Evolutionary conservation across 2,888 invertebrate species (phyloP).

Genomic region (Cyclophora albipunctata): DNA sequence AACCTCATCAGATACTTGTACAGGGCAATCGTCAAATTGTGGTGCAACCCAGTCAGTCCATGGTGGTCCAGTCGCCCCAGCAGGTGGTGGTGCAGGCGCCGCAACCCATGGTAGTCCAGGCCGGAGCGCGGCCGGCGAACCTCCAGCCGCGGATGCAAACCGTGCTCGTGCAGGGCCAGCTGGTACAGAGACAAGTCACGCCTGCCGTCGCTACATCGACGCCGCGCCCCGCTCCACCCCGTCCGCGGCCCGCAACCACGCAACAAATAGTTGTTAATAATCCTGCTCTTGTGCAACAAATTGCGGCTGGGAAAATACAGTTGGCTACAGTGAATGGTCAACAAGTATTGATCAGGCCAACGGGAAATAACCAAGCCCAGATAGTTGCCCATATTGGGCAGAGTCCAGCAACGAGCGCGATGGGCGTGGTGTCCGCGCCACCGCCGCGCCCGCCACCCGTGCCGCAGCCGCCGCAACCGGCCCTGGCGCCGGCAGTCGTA

Average conservation of each 20-base stretch:
- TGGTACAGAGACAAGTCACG: constrained; percentile 33
- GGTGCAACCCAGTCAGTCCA: constrained; percentile 43
- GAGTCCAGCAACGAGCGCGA: constrained; percentile 48
- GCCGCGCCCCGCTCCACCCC: constrained; percentile 30
- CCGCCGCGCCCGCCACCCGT: constrained; percentile 15
- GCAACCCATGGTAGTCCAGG: constrained; percentile 37
- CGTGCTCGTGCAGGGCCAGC: constrained; percentile 47
- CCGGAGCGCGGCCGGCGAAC: constrained; percentile 30
- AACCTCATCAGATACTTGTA: constrained; percentile 37
- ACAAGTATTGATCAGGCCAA: constrained; percentile 86
- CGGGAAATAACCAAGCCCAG: constrained; percentile 86
- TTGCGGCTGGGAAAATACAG: constrained; percentile 88
- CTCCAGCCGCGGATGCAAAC: constrained; percentile 41
- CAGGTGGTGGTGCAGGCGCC: constrained; percentile 40
- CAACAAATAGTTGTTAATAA: constrained; percentile 87
- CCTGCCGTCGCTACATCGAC: constrained; percentile 32
- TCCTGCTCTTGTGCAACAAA: constrained; percentile 84
- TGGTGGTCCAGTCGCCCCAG: constrained; percentile 37
- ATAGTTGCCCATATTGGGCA: constrained; percentile 83
- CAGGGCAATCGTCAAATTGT: constrained; percentile 49
- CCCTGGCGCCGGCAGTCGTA: constrained; percentile 17
- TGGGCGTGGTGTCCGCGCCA: constrained; percentile 26
- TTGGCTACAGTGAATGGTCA: constrained; percentile 90
- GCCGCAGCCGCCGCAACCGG: constrained; percentile 19
- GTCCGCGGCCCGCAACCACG: constrained; percentile 48